Evolutionary conservation across 2,797 vertebrate species (phyloP), one percentile per base, ranked within the genome.

Genomic region (Microctenopoma steveboyesi): DNA sequence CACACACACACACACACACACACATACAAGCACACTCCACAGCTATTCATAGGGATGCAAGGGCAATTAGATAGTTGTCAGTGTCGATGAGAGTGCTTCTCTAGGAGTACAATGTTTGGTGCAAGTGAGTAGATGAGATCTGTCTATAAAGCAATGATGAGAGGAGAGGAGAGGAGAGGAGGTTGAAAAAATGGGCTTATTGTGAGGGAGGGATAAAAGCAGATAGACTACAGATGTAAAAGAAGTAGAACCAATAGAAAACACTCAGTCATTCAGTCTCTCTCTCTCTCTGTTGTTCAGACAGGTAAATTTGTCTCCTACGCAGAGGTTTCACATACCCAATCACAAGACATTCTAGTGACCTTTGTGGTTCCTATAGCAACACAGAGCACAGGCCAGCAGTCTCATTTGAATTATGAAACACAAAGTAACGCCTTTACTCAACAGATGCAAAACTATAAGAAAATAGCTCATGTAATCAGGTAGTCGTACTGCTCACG

Each of bases 11-110:
- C 71, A 70, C 60, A 50, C 47, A 40, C 25, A 64, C 65, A 65
- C 39, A 40, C 27, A 51, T 7, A 22, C 50, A 56, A 50, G 11
- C 18, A 56, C 0, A 22, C 51, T 64, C 53, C 60, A 55, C 62
- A 37, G 86, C 74, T 86, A 86, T 87, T 90, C 88, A 90, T 90
- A 88, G 89, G 81, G 68, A 87, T 74, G 82, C 82, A 76, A 85
- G 84, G 82, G 79, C 88, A 94, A 92, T 91, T 92, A 92, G 88
- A 86, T 89, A 63, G 68, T 86, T 89, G 91, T 93, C 92, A 89
- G 78, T 86, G 86, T 87, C 70, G 74, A 83, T 88, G 84, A 83
- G 73, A 72, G 60, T 11, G 60, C 76, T 68, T 78, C 76, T 87
- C 72, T 59, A 71, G 69, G 76, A 79, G 71, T 69, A 84, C 84